Evolutionary conservation across 2,888 invertebrate genomes (phyloP).

Genomic region (Isoperla grammatica): DNA sequence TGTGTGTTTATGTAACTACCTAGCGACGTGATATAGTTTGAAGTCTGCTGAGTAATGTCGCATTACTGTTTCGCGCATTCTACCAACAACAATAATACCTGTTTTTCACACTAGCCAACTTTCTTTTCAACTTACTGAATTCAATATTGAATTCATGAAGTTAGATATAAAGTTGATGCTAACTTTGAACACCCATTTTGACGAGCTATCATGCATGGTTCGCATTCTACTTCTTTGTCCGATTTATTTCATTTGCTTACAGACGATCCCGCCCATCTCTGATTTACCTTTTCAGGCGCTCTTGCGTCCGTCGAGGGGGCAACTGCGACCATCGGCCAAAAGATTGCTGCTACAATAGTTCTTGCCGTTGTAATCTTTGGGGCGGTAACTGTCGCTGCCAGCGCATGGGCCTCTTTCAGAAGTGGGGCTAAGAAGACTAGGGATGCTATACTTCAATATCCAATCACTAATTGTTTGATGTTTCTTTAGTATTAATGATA

Average conservation of each 20-base stretch:
- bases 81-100: no score
- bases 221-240: background rate
- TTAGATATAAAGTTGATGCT: no score
- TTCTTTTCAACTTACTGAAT: no score
- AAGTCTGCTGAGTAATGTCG: no score
- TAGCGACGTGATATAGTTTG: no score
- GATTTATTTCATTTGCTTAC: slow-evolving; percentile 36
- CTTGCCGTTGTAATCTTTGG: slow-evolving; percentile 85
- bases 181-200: no score
- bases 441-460: background rate
- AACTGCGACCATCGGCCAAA: slow-evolving; percentile 80
- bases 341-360: slow-evolving; percentile 80
- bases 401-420: slow-evolving; percentile 82
- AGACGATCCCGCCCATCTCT: slow-evolving; percentile 64
- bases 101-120: no score
- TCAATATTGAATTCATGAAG: no score
- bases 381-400: slow-evolving; percentile 85
- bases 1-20: no score
- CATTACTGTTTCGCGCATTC: no score
- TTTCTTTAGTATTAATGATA: no score
- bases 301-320: slow-evolving; percentile 73
- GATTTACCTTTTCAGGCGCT: slow-evolving; percentile 80
- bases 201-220: no score
- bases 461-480: background rate
- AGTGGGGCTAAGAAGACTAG: slow-evolving; percentile 57